These are phyloP conservation scores for Palythoa caribaeorum DNA, from an alignment of 92 coral and sea anemone species.

Conservation along the genomic window DNA sequence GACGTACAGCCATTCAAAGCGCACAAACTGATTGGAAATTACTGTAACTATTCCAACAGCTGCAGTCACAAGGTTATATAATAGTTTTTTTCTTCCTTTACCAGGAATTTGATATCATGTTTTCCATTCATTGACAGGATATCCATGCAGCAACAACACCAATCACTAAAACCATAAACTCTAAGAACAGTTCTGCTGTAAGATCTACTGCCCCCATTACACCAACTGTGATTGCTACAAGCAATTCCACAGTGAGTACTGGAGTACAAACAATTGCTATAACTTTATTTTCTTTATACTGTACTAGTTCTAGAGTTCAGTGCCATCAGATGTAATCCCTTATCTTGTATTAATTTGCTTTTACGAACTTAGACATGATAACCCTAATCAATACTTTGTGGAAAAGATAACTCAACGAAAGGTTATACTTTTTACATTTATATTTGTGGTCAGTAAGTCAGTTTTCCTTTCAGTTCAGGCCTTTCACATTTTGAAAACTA, in stretches of 20 bases:
- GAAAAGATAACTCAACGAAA: too few relatives aligned
- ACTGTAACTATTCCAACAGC: too few relatives aligned
- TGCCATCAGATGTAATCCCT: background rate
- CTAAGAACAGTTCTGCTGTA: constrained; percentile 1
- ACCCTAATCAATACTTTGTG: too few relatives aligned
- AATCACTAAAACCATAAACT: background rate
- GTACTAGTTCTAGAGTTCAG: background rate
- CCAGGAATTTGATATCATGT: background rate
- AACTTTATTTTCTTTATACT: background rate
- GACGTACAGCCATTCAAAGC: too few relatives aligned
- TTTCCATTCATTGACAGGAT: background rate
- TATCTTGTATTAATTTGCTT: background rate
- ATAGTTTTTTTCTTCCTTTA: background rate
- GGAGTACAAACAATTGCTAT: background rate
- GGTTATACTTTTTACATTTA: too few relatives aligned
- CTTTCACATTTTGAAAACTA: too few relatives aligned
- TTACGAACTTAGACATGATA: too few relatives aligned
- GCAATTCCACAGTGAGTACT: constrained; percentile 6
- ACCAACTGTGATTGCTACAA: background rate
- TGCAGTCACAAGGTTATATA: too few relatives aligned
- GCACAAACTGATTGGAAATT: too few relatives aligned
- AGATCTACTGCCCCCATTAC: background rate
- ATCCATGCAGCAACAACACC: background rate
- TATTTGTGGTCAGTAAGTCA: too few relatives aligned
- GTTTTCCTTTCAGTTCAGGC: too few relatives aligned